Base-by-base conservation (phyloP, 2,888 invertebrate genomes). In the Myopa tessellatipennis region DNA sequence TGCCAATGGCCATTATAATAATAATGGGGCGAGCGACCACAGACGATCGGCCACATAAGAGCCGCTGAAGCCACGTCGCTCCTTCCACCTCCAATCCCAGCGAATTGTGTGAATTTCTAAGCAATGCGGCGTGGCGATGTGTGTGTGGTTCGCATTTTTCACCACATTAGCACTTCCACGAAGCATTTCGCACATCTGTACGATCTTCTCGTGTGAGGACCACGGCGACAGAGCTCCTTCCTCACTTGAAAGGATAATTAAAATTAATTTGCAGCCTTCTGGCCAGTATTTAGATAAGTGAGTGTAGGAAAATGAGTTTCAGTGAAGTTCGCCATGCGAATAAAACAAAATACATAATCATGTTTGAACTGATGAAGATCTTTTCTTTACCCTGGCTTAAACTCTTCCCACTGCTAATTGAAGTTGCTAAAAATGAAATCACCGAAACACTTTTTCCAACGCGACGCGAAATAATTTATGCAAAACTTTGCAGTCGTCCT, bases 401-500 rank as follows among this genome's bases (percentile, higher is more conserved):
- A 74, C 50, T 63, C 50, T 75, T 45, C 18, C 26, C 38, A 14
- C 60, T 73, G 73, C 70, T 26, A 52, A 76, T 75, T 70, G 60
- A 36, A 38, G 40, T 68, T 68, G 61, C 26, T 73, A 63, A 36
- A 60, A 70, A 18, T 34, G 67, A 65, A 34, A 65, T 55, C 55
- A 18, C 12, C 60, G 55, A 79, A 77, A 79, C 67, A 77, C 76
- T 80, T 65, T 67, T 79, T 78, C 61, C 45, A 61, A 67, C n/a
- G n/a, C n/a, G n/a, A 71, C 76, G 76, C 5, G 45, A 76, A 52
- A 76, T 75, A 63, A 69, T 68, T 75, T 61, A 77, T 74, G 78
- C 78, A 74, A 78, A 80, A 69, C 55, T 65, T 65, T 81, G 82
- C 84, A 83, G 82, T 82, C 86, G 84, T 84, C 86, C 85, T 86